These are phyloP conservation scores for Tolmerus cingulatus DNA, from an alignment of 2,888 invertebrate genomes.

Conservation along the genomic window DNA sequence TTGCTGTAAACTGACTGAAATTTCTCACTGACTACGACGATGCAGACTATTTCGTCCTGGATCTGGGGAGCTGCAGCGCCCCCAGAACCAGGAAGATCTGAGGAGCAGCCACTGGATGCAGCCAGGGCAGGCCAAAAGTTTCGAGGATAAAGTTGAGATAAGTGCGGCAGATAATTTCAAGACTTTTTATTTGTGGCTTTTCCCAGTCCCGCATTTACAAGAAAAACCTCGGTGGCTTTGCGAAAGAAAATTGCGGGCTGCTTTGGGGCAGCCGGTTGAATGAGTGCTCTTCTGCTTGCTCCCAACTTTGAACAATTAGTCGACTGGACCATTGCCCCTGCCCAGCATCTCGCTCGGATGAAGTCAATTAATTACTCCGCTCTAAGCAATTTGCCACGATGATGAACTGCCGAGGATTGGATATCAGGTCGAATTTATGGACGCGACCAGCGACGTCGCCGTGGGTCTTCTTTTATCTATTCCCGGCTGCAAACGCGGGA, in stretches of 20 bases:
- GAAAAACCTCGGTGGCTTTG: background rate
- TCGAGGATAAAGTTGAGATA: slow-evolving; percentile 22
- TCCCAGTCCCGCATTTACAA: background rate
- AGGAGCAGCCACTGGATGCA: background rate
- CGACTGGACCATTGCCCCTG: slow-evolving; percentile 16
- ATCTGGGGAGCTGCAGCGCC: background rate
- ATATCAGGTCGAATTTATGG: slow-evolving; percentile 13
- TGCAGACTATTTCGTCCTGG: background rate
- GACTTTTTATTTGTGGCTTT: slow-evolving; percentile 14
- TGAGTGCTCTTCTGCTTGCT: slow-evolving; percentile 10
- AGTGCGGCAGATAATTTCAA: slow-evolving; percentile 25
- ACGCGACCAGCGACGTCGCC: background rate
- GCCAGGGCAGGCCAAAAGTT: background rate
- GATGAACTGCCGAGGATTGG: slow-evolving; percentile 26
- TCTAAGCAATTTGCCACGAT: slow-evolving; percentile 25
- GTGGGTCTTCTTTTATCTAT: background rate
- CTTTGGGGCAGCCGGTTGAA: background rate
- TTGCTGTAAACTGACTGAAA: background rate
- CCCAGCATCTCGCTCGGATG: background rate
- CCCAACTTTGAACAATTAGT: slow-evolving; percentile 29
- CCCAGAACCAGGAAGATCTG: background rate
- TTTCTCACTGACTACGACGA: background rate
- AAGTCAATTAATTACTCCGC: slow-evolving; percentile 29
- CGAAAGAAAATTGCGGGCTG: background rate
- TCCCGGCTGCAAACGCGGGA: background rate